These are phyloP conservation scores for Orchestes rusci DNA, from an alignment of 2,888 invertebrate genomes.

Conservation along the genomic window DNA sequence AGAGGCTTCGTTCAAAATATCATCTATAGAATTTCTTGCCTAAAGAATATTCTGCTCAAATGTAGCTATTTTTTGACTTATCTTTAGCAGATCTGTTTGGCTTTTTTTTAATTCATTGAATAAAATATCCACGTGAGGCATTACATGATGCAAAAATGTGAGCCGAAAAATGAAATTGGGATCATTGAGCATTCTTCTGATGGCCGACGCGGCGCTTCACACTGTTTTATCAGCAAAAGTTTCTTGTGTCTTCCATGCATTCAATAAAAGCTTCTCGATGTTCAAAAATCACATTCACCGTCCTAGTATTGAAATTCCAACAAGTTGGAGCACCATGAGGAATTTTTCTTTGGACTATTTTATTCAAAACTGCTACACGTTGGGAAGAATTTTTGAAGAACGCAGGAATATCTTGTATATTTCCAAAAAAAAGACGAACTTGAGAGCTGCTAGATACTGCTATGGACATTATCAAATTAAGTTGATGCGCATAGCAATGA, in stretches of 20 bases:
- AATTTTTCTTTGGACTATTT: slow-evolving; percentile 20
- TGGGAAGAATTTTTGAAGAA: slow-evolving; percentile 28
- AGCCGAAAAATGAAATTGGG: slow-evolving; percentile 31
- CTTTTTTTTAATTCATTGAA: slow-evolving; percentile 27
- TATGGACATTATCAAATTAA: slow-evolving; percentile 27
- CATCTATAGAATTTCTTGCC: too few species aligned
- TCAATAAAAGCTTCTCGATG: slow-evolving; percentile 27
- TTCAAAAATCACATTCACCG: slow-evolving; percentile 21
- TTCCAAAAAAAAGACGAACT: slow-evolving; percentile 26
- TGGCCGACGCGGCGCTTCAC: slow-evolving; percentile 21
- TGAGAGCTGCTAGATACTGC: slow-evolving; percentile 20
- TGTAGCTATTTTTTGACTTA: too few species aligned
- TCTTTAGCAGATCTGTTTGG: too few species aligned
- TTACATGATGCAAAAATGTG: slow-evolving; percentile 28
- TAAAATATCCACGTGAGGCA: slow-evolving; percentile 29
- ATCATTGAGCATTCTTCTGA: too few species aligned
- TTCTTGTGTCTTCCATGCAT: slow-evolving; percentile 23
- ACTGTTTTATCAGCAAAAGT: slow-evolving; percentile 18
- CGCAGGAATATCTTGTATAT: slow-evolving; percentile 20
- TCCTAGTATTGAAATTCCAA: slow-evolving; percentile 17
- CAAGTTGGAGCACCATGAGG: slow-evolving; percentile 6
- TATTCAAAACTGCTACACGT: slow-evolving; percentile 24
- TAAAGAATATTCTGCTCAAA: too few species aligned
- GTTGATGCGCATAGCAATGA: slow-evolving; percentile 26
- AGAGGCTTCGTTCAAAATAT: too few species aligned